phyloP scores from a whole-genome alignment of 2,113 vertebrate species.

The Raja brachyura region DNA sequence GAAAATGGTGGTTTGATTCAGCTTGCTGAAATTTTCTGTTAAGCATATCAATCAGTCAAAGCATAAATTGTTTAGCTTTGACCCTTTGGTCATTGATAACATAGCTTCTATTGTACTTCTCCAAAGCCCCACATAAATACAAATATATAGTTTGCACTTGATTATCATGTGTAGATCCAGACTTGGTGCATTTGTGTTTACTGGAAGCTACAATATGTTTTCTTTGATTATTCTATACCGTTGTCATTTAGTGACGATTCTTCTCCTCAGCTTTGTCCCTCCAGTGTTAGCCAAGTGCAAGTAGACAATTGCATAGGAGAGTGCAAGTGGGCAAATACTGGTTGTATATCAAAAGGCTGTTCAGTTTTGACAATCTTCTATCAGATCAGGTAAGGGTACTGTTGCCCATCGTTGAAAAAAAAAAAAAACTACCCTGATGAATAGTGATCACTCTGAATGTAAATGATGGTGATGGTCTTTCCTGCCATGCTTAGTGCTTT shows the following conservation, averaged over 20 bases:
- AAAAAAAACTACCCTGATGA: slow-evolving; percentile 27
- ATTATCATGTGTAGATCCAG: not conserved
- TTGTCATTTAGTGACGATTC: not conserved
- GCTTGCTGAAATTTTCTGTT: not conserved
- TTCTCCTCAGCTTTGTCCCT: not conserved
- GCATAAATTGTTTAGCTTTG: not conserved
- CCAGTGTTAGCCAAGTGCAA: not conserved
- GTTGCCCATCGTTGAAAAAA: slow-evolving; percentile 16
- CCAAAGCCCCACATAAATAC: not conserved
- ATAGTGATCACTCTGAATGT: slow-evolving; percentile 41
- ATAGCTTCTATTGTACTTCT: not conserved
- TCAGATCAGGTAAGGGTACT: slow-evolving; percentile 23
- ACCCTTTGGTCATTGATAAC: not conserved
- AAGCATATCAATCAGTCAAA: not conserved
- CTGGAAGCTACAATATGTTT: not conserved
- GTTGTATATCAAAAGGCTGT: slow-evolving; percentile 23
- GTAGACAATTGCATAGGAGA: not conserved
- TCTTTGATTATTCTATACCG: not conserved
- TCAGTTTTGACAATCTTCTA: slow-evolving; percentile 34
- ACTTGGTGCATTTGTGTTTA: not conserved
- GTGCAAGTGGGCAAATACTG: slow-evolving; percentile 13
- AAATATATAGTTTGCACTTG: not conserved
- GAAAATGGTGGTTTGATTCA: not conserved
- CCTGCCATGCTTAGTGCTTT: slow-evolving; percentile 42
- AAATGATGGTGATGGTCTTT: slow-evolving; percentile 43